A percentile compares a stretch with the other conserved stretches of the same genome.
phyloP scores from a whole-genome alignment of 1,140 invertebrate genomes.

The Neodiprion virginianus region DNA sequence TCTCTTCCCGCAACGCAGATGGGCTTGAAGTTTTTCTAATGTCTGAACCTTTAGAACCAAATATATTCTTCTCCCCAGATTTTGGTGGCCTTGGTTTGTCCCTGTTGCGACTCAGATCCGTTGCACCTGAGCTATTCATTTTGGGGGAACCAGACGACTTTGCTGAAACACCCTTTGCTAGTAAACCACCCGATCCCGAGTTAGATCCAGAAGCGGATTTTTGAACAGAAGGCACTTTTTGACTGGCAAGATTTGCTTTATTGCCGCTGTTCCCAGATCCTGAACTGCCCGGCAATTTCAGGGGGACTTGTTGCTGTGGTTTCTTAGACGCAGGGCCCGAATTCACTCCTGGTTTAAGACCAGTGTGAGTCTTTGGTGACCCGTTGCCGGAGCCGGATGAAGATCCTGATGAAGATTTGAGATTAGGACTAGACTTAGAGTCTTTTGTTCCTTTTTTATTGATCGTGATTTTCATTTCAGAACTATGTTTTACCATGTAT shows the following conservation, averaged over 20 bases:
- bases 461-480: conserved; percentile 88
- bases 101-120: conserved; percentile 66
- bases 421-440: conserved; percentile 60
- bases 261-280: conserved; percentile 46
- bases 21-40: conserved; percentile 69
- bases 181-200: conserved; percentile 29
- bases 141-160: conserved; percentile 59
- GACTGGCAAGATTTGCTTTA: conserved; percentile 48
- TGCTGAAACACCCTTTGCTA: conserved; percentile 44
- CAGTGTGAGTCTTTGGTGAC: conserved; percentile 80
- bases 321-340: conserved; percentile 83
- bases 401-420: conserved; percentile 47
- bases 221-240: conserved; percentile 61
- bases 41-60: conserved; percentile 65
- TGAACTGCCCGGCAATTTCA: conserved; percentile 46
- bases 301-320: conserved; percentile 63
- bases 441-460: conserved; percentile 84
- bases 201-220: conserved; percentile 47
- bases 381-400: conserved; percentile 60
- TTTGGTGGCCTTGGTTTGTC: conserved; percentile 63
- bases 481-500: conserved; percentile 86
- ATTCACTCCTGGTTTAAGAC: conserved; percentile 83
- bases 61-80: conserved; percentile 69
- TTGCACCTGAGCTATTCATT: conserved; percentile 52
- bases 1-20: conserved; percentile 66